Conservation (phyloP, 2,113 vertebrate genomes). For the Pandion haliaetus region DNA sequence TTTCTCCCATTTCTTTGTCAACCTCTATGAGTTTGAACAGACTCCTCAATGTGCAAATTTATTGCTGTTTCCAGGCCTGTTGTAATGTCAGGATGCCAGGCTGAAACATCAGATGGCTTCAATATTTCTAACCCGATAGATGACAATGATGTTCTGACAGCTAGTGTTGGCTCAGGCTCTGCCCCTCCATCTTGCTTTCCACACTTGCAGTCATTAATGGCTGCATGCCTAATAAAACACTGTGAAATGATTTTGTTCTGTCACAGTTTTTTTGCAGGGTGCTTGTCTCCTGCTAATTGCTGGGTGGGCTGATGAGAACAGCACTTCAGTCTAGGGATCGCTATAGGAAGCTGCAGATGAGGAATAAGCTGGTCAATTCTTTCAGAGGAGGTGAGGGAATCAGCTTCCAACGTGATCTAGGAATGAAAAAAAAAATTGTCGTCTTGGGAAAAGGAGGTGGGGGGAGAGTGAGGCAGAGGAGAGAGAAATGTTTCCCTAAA, state of each 20-base stretch:
- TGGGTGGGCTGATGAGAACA: not conserved
- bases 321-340: not conserved
- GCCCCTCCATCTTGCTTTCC: constrained; percentile 1
- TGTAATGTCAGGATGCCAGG: not conserved
- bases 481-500: not conserved
- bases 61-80: not conserved
- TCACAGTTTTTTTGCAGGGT: not conserved
- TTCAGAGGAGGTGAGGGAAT: not conserved
- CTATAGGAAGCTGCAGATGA: not conserved
- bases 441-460: not conserved
- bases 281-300: not conserved
- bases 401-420: not conserved
- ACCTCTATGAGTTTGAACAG: not conserved
- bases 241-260: constrained; percentile 6
- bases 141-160: constrained; percentile 16
- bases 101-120: constrained; percentile 13
- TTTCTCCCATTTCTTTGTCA: not conserved
- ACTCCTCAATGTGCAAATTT: not conserved
- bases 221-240: constrained; percentile 11
- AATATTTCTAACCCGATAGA: not conserved
- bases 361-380: not conserved
- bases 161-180: not conserved
- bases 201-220: constrained; percentile 16
- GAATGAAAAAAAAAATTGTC: not conserved
- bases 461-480: not conserved